Evolutionary conservation across 2,797 vertebrate genomes (phyloP).

Genomic region (Chromis chromis): DNA sequence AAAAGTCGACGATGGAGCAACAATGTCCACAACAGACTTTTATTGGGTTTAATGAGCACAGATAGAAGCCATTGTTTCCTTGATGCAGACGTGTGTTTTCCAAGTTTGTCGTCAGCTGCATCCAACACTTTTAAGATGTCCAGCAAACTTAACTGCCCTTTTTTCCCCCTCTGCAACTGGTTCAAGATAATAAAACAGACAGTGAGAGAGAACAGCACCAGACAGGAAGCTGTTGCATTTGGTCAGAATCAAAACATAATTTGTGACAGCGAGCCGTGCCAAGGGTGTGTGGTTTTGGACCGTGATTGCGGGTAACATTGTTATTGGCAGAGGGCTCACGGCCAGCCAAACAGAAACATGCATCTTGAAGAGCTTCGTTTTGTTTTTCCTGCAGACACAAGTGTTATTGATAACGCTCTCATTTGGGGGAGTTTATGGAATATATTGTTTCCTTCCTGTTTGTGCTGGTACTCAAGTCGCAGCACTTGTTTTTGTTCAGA

Average conservation of each 20-base stretch:
- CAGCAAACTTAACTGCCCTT: constrained; percentile 29
- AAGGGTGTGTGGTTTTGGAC: constrained; percentile 78
- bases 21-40: constrained; percentile 21
- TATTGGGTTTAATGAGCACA: constrained; percentile 30
- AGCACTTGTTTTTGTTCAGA: constrained; percentile 74
- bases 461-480: constrained; percentile 70
- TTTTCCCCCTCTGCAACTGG: constrained; percentile 43
- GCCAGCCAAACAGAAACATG: constrained; percentile 80
- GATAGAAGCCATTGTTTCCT: constrained; percentile 33
- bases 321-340: constrained; percentile 77
- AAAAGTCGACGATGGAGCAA: constrained; percentile 6
- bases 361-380: constrained; percentile 67
- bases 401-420: constrained; percentile 80
- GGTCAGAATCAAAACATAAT: constrained; percentile 81
- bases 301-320: constrained; percentile 81
- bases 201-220: constrained; percentile 62
- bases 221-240: constrained; percentile 77
- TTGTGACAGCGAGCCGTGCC: constrained; percentile 74
- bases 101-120: constrained; percentile 40
- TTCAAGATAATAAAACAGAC: constrained; percentile 51
- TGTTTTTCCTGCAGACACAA: constrained; percentile 73
- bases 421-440: constrained; percentile 77
- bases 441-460: constrained; percentile 84
- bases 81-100: constrained; percentile 22
- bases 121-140: constrained; percentile 35